Percentiles rank a stretch among this genome's conserved stretches.
Conservation (phyloP, 2,113 vertebrate genomes). For the Solenodon paradoxus region DNA sequence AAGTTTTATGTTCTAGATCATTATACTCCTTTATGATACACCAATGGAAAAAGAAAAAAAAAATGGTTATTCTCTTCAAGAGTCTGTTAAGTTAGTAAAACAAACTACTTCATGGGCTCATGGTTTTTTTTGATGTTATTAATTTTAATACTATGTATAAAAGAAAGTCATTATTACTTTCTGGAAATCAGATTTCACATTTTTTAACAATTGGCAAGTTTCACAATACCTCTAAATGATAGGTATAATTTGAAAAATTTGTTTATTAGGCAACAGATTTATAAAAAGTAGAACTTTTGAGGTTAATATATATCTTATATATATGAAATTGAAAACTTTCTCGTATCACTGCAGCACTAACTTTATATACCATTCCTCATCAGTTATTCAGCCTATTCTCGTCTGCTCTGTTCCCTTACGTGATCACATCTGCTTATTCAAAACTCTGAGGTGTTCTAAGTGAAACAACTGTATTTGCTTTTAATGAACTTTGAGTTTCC, state of each 20-base stretch:
- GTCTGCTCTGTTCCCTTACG: fast-evolving
- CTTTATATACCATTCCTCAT: neutral
- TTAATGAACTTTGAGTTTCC: neutral
- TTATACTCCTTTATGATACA: neutral
- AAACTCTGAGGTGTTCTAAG: neutral
- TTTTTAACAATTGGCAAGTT: neutral
- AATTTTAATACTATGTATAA: neutral
- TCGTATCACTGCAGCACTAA: neutral
- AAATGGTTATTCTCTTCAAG: neutral
- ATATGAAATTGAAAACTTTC: neutral
- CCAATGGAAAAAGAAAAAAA: neutral
- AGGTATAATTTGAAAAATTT: neutral
- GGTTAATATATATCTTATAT: neutral
- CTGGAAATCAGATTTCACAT: neutral
- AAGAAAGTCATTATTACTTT: neutral
- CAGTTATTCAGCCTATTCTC: neutral
- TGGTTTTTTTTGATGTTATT: neutral
- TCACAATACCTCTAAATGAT: neutral
- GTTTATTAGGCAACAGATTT: neutral
- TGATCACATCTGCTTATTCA: neutral
- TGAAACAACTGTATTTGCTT: neutral
- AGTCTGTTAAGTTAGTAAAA: neutral
- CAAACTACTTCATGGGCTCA: neutral
- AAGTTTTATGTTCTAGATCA: neutral
- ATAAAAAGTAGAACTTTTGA: neutral